These are phyloP conservation scores for Phyllotreta cruciferae DNA, from an alignment of 2,888 invertebrate genomes.

Conservation along the genomic window DNA sequence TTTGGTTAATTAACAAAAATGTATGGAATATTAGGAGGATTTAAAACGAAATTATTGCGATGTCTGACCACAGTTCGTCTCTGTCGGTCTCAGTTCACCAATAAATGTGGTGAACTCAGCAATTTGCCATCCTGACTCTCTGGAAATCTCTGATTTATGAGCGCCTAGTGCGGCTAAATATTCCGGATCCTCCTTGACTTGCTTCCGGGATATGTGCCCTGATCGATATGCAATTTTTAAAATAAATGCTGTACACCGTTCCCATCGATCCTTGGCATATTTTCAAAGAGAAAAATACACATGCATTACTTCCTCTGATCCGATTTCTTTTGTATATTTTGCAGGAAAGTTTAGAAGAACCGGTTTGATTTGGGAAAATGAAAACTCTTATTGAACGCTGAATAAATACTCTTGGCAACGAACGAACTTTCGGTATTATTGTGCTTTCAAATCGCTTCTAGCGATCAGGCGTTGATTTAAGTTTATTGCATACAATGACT, in stretches of 20 bases:
- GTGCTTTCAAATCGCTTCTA: too few relatives aligned
- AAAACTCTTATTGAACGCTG: slow-evolving; percentile 1
- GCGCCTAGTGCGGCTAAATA: slow-evolving; percentile 55
- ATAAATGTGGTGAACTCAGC: slow-evolving; percentile 55
- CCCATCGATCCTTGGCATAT: slow-evolving; percentile 38
- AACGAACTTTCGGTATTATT: not conserved
- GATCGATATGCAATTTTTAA: slow-evolving; percentile 49
- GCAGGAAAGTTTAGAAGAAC: not conserved
- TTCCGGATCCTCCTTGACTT: slow-evolving; percentile 54
- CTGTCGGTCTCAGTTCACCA: slow-evolving; percentile 44
- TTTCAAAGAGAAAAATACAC: slow-evolving; percentile 27
- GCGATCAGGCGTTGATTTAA: too few relatives aligned
- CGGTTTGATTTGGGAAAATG: slow-evolving; percentile 6
- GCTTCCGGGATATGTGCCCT: slow-evolving; percentile 46
- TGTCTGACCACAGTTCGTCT: slow-evolving; percentile 28
- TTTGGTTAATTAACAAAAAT: not conserved
- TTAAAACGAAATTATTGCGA: not conserved
- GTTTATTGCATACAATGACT: too few relatives aligned
- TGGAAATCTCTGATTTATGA: slow-evolving; percentile 56
- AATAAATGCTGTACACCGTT: slow-evolving; percentile 41
- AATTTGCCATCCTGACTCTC: slow-evolving; percentile 52
- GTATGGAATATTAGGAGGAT: not conserved
- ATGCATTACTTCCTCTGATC: slow-evolving; percentile 16
- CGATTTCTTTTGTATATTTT: slow-evolving; percentile 12
- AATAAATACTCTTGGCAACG: slow-evolving; percentile 1